These are phyloP conservation scores for Caloenas nicobarica DNA, from an alignment of 2,113 vertebrate genomes.

Conservation along the genomic window DNA sequence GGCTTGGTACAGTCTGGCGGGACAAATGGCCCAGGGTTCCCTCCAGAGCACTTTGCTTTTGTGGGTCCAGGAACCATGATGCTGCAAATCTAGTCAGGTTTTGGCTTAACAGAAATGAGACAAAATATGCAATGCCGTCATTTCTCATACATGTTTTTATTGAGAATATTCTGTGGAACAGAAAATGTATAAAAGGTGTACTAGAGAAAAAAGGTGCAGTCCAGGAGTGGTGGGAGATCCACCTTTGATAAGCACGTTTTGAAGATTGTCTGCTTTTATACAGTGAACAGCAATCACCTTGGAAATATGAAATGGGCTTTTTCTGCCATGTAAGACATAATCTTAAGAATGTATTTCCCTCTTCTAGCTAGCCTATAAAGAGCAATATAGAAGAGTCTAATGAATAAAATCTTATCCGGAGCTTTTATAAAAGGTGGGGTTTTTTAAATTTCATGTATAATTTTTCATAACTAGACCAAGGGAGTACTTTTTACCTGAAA, in stretches of 20 bases:
- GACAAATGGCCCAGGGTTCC: neutral
- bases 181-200: neutral
- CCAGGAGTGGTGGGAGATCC: neutral
- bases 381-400: neutral
- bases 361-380: neutral
- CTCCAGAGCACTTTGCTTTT: neutral
- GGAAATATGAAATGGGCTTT: neutral
- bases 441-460: rapidly evolving
- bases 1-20: neutral
- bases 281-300: neutral
- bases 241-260: neutral
- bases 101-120: neutral
- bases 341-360: neutral
- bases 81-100: neutral
- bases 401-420: neutral
- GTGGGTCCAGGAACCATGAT: neutral
- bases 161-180: neutral
- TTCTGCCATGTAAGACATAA: neutral
- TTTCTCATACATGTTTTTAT: neutral
- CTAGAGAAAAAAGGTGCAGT: neutral
- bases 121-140: neutral
- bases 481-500: neutral
- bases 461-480: neutral
- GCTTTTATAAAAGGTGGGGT: neutral
- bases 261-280: neutral